Conservation (phyloP, 2,797 vertebrate genomes). For the Labeo calbasu region DNA sequence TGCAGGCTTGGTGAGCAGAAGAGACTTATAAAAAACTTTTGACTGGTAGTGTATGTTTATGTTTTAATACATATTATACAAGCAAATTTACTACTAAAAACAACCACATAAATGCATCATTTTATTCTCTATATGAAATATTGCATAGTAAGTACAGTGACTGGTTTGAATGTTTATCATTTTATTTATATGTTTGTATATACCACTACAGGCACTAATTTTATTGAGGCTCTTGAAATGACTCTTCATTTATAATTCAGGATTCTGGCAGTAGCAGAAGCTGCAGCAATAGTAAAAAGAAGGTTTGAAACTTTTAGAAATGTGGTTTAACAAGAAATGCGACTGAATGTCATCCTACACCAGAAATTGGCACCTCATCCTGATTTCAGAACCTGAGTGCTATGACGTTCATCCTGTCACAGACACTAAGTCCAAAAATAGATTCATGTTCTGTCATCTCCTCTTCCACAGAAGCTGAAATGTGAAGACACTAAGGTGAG, state of each 20-base stretch:
- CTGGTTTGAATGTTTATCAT: not conserved
- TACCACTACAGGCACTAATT: not conserved
- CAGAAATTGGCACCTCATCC: constrained; percentile 3
- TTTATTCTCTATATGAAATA: not conserved
- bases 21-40: too few relatives aligned
- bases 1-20: too few relatives aligned
- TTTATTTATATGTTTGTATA: constrained; percentile 1
- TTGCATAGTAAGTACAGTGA: not conserved
- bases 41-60: too few relatives aligned
- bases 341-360: not conserved
- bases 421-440: constrained; percentile 2
- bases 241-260: constrained; percentile 32
- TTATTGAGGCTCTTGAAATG: constrained; percentile 9
- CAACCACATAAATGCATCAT: not conserved
- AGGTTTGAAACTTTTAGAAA: not conserved
- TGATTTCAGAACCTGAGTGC: not conserved
- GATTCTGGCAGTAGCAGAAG: not conserved
- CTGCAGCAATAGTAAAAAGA: not conserved
- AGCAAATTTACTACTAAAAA: not conserved
- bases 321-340: not conserved
- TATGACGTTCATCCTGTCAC: not conserved
- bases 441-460: not conserved
- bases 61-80: not conserved
- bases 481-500: constrained; percentile 6
- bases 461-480: constrained; percentile 36